A percentile compares a stretch with the other conserved stretches of the same genome.
These are phyloP conservation scores for Brachionus paranguensis DNA, from an alignment of 1,140 invertebrate species.

Conservation along the genomic window DNA sequence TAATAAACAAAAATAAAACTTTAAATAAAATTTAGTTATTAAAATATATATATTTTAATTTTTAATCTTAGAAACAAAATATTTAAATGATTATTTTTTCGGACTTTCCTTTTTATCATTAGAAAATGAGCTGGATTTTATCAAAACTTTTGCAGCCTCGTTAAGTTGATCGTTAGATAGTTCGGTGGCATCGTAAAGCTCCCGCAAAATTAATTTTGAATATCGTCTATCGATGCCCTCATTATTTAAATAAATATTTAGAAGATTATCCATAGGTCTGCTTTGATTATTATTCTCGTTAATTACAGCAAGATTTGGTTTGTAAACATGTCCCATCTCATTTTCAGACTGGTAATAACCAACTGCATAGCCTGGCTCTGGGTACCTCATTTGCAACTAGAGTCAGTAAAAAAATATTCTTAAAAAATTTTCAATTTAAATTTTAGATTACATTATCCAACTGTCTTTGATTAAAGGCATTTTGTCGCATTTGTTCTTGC, in stretches of 20 bases:
- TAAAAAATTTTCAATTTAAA: background rate
- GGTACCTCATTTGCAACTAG: background rate
- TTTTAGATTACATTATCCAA: background rate
- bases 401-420: background rate
- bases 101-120: background rate
- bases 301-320: background rate
- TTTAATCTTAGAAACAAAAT: background rate
- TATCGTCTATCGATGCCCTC: conserved; percentile 35
- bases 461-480: background rate
- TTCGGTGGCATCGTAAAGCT: conserved; percentile 29
- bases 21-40: background rate
- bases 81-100: background rate
- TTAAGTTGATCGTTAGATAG: conserved; percentile 5
- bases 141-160: conserved; percentile 19
- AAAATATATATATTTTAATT: background rate
- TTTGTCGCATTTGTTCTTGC: conserved; percentile 3
- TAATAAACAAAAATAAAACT: background rate
- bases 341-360: background rate
- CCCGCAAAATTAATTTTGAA: conserved; percentile 26
- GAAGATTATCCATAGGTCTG: conserved; percentile 17
- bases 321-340: background rate
- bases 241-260: conserved; percentile 35
- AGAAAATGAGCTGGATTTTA: conserved; percentile 10
- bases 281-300: background rate
- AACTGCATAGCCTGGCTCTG: background rate